Conservation (phyloP, 1,140 invertebrate genomes). For the Trichonephila clavipes region DNA sequence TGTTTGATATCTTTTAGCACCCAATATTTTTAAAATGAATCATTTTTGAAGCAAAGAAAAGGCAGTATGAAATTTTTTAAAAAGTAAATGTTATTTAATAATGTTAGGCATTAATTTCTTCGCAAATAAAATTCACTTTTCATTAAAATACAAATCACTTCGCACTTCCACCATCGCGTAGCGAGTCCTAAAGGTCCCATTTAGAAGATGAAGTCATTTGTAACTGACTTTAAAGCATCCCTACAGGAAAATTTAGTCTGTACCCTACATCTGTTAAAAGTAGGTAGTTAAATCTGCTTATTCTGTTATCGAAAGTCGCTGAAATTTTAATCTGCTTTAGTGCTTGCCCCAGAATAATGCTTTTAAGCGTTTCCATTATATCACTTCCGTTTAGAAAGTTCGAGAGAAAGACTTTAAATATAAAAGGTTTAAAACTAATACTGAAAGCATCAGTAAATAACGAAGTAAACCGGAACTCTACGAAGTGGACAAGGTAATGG, state of each 20-base stretch:
- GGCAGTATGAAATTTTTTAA: too few species aligned
- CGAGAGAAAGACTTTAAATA: background rate
- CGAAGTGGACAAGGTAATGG: background rate
- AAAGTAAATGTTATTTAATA: too few species aligned
- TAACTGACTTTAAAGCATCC: background rate
- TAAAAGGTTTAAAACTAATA: background rate
- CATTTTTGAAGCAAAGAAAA: too few species aligned
- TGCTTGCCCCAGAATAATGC: constrained; percentile 34
- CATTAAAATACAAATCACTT: too few species aligned
- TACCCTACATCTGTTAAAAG: background rate
- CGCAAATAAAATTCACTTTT: too few species aligned
- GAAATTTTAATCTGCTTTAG: constrained; percentile 46
- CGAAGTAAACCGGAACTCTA: background rate
- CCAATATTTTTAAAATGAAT: too few species aligned
- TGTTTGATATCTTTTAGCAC: too few species aligned
- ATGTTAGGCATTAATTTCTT: too few species aligned
- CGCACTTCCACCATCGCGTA: too few species aligned
- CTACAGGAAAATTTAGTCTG: background rate
- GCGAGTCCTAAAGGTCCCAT: too few species aligned
- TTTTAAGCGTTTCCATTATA: constrained; percentile 42
- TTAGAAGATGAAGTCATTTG: background rate
- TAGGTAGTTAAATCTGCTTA: constrained; percentile 17
- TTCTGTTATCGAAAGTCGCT: constrained; percentile 30
- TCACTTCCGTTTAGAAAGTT: background rate
- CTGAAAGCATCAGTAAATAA: background rate